Percentiles rank a stretch among this genome's conserved stretches.
Conservation (phyloP, 2,888 invertebrate species). For the Nemotelus nigrinus region DNA sequence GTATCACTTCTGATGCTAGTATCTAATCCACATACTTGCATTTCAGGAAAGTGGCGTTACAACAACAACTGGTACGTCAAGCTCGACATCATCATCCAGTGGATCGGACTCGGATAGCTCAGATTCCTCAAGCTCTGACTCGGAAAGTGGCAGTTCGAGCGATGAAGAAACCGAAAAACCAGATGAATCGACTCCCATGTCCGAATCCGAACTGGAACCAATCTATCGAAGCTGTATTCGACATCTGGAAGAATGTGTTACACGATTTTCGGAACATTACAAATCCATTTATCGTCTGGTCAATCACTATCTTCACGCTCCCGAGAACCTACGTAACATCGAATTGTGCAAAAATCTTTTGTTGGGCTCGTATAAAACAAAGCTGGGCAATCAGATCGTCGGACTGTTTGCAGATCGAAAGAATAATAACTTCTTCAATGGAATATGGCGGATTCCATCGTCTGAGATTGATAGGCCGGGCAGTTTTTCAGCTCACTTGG, state of each 20-base stretch:
- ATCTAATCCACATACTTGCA: no score
- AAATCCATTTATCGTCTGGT: constrained; percentile 91
- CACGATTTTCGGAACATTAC: constrained; percentile 89
- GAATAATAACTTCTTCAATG: constrained; percentile 88
- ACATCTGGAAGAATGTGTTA: constrained; percentile 85
- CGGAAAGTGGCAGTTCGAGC: constrained; percentile 64
- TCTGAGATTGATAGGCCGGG: constrained; percentile 92
- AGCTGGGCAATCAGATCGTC: constrained; percentile 73
- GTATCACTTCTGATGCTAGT: no score
- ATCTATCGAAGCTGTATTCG: constrained; percentile 76
- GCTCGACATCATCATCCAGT: constrained; percentile 65
- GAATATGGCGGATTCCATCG: constrained; percentile 91
- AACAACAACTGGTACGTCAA: constrained; percentile 60
- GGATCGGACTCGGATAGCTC: constrained; percentile 67
- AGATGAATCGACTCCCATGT: constrained; percentile 54
- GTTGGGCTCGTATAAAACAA: constrained; percentile 74
- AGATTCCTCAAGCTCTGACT: constrained; percentile 65
- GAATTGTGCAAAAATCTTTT: constrained; percentile 77
- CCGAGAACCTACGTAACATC: constrained; percentile 73
- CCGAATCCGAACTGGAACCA: constrained; percentile 61
- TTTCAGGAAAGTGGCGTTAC: constrained; percentile 62
- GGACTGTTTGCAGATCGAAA: constrained; percentile 89
- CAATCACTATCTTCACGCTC: constrained; percentile 80
- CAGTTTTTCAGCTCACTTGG: constrained; percentile 91
- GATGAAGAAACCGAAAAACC: constrained; percentile 54